Base-by-base conservation (phyloP, 2,888 invertebrate species). In the Agrotis segetum region DNA sequence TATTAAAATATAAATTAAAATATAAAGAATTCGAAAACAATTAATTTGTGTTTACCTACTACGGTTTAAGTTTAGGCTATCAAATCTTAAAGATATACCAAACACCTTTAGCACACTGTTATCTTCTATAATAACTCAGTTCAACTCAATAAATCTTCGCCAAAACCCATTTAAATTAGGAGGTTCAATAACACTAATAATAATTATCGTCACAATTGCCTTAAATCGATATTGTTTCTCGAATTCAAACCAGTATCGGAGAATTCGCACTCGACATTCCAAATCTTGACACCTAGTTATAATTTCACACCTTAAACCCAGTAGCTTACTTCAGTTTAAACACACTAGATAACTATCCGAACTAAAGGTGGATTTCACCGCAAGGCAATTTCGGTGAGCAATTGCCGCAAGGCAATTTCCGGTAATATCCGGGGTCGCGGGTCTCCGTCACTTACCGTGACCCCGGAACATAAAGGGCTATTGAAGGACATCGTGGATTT, bases 231-330 rank as follows among this genome's bases (percentile, higher is more conserved):
- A 77, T 80, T 80, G 72, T 77, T 64, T 75, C 76, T 79, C 49
- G 68, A 75, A 62, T 67, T 16, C 34, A 59, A 83, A 85, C 83
- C 71, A 73, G 85, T 82, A 68, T 60, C 63, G 16, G 55, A 68
- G 76, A 77, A 83, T 83, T 84, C 46, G 62, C 47, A 56, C 61
- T 67, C 71, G 19, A 70, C 85, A 83, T 83, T 83, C 83, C 83
- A 49, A 60, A 61, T 55, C 47, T 55, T 71, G 71, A 68, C 68
- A 72, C n/a, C 65, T 47, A 52, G 68, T 73, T 78, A 79, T 80
- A 69, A 80, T 79, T 80, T 80, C 58, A 40, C 79, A 74, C 82
- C 61, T 67, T 56, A 67, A 74, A 24, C 50, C 61, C 82, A 55
- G 80, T 80, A 80, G 80, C 70, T 78, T 65, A 74, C 61, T 70